phyloP scores from a whole-genome alignment of 2,888 invertebrate genomes.

The Melolontha melolontha region DNA sequence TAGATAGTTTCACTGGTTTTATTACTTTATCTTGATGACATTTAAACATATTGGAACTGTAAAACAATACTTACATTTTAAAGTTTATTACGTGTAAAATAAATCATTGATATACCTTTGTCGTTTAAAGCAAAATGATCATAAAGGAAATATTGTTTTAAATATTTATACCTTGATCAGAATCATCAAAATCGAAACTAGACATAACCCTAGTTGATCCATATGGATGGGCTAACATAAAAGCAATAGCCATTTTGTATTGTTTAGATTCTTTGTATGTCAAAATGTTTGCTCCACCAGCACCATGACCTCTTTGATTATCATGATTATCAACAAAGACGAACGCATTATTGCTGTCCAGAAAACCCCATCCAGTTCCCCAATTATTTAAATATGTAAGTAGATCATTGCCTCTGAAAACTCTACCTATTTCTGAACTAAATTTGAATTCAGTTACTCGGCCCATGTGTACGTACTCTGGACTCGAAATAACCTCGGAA shows the following conservation, averaged over 20 bases:
- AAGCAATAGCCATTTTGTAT: slow-evolving; percentile 84
- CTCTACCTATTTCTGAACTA: slow-evolving; percentile 69
- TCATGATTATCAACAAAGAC: slow-evolving; percentile 76
- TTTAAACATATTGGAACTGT: too few relatives aligned
- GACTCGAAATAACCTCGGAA: slow-evolving; percentile 62
- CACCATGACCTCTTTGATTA: slow-evolving; percentile 51
- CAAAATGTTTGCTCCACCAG: slow-evolving; percentile 71
- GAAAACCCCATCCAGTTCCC: slow-evolving; percentile 76
- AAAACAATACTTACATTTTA: too few relatives aligned
- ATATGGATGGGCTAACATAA: slow-evolving; percentile 88
- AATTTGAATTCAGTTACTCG: slow-evolving; percentile 83
- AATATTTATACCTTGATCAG: slow-evolving; percentile 66
- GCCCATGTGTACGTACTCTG: slow-evolving; percentile 64
- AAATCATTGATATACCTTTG: too few relatives aligned
- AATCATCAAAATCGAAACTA: slow-evolving; percentile 77
- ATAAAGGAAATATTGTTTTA: too few relatives aligned
- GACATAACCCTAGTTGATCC: slow-evolving; percentile 87
- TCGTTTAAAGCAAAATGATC: too few relatives aligned
- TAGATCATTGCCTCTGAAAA: slow-evolving; percentile 72
- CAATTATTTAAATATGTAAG: slow-evolving; percentile 75
- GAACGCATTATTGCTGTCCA: slow-evolving; percentile 61
- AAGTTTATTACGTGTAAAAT: too few relatives aligned
- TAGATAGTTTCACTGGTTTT: too few relatives aligned
- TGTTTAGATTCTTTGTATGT: slow-evolving; percentile 75
- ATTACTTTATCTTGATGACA: too few relatives aligned